These are phyloP conservation scores for Ceramica pisi DNA, from an alignment of 2,888 invertebrate species.

Conservation along the genomic window DNA sequence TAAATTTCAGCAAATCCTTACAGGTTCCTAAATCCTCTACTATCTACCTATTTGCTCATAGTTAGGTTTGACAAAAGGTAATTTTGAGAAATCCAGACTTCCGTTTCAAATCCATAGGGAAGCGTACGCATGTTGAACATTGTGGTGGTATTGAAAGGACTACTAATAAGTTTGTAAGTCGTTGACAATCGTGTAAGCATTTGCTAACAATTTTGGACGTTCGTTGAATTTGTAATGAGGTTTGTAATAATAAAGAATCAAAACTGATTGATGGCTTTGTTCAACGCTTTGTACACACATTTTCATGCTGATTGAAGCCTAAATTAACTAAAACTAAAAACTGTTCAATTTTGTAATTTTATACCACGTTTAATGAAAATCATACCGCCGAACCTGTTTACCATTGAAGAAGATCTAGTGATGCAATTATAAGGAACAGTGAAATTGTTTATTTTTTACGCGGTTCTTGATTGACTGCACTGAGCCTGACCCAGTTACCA, in stretches of 20 bases:
- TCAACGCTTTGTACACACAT: background rate
- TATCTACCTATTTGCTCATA: constrained; percentile 12
- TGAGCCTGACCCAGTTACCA: constrained; percentile 79
- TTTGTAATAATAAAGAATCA: constrained; percentile 20
- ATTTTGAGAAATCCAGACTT: constrained; percentile 37
- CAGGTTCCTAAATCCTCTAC: constrained; percentile 26
- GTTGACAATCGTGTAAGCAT: constrained; percentile 54
- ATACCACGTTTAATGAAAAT: constrained; percentile 7
- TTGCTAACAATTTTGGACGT: constrained; percentile 61
- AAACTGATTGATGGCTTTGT: background rate
- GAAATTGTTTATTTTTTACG: constrained; percentile 81
- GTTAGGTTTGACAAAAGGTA: constrained; percentile 30
- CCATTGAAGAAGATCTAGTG: too few relatives aligned
- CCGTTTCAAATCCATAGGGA: constrained; percentile 17
- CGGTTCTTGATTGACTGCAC: constrained; percentile 82
- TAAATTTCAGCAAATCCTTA: constrained; percentile 75
- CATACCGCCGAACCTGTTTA: constrained; percentile 8
- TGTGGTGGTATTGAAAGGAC: constrained; percentile 36
- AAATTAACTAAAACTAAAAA: background rate
- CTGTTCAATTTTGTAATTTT: background rate
- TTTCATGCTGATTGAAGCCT: background rate
- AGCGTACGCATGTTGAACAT: constrained; percentile 26
- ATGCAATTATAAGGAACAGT: constrained; percentile 64
- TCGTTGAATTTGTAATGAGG: constrained; percentile 49
- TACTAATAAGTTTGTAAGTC: constrained; percentile 48